Percentiles rank a stretch among this genome's conserved stretches.
Conservation (phyloP, 2,888 invertebrate species). For the Platynereis dumerilii region DNA sequence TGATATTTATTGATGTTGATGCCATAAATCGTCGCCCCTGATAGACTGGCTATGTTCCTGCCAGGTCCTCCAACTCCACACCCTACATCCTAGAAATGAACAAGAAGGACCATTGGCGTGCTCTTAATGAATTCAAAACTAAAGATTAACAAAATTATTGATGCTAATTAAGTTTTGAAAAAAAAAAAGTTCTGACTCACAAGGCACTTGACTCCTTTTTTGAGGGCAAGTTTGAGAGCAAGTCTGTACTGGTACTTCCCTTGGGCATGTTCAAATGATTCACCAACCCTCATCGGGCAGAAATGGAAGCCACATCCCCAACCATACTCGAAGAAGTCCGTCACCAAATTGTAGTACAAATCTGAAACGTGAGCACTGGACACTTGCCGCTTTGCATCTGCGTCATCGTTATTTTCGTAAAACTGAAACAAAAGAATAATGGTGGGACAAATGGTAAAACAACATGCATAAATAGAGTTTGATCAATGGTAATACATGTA, state of each 20-base stretch:
- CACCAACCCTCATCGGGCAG: constrained; percentile 25
- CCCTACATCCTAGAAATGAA: constrained; percentile 31
- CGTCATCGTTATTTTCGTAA: too few relatives aligned
- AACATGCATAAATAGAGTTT: too few relatives aligned
- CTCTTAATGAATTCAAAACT: too few relatives aligned
- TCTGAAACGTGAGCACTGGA: too few relatives aligned
- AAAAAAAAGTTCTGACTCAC: constrained; percentile 21
- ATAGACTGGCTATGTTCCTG: constrained; percentile 30
- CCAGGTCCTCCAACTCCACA: constrained; percentile 40
- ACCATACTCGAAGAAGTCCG: constrained; percentile 40
- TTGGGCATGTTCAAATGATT: constrained; percentile 31
- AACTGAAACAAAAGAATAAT: too few relatives aligned
- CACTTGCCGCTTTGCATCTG: too few relatives aligned
- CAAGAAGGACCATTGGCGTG: too few relatives aligned
- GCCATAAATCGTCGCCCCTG: constrained; percentile 29
- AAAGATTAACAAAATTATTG: too few relatives aligned
- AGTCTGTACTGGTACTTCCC: constrained; percentile 35
- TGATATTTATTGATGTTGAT: constrained; percentile 37
- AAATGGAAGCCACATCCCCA: constrained; percentile 39
- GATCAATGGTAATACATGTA: too few relatives aligned
- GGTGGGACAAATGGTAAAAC: too few relatives aligned
- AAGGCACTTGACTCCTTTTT: constrained; percentile 27
- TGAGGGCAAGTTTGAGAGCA: constrained; percentile 32
- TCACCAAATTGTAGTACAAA: constrained; percentile 36
- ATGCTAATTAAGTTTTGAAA: too few relatives aligned